Base-by-base conservation (phyloP, 53 echinoderm and acorn worm genomes). In the Echinarachnius parma region DNA sequence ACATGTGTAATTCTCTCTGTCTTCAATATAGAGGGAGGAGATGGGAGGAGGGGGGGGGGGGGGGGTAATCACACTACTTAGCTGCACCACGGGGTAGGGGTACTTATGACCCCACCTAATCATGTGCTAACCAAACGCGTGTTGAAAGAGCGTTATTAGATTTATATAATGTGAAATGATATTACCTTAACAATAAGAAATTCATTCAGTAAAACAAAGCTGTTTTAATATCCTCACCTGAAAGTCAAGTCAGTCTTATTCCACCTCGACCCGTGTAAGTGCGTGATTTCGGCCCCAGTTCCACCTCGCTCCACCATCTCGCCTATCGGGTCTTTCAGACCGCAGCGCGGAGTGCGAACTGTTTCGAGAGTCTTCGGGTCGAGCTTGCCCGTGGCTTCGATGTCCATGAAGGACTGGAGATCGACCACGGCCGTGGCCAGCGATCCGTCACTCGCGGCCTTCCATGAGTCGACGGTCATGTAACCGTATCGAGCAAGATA, bases 331-430 rank as follows among this genome's bases (percentile, higher is more conserved):
- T 88, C 90, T 25, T 66, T 68, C 29, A 89, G 62, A 14, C 89
- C 89, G 29, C 90, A 90, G 19, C 90, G 59, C 2, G 90, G 90
- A 57, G 61, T 86, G 10, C 79, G 54, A 60, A 90, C 82, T 68
- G 77, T 76, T 37, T 62, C 69, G 61, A 82, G 44, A 13, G 90
- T 90, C 61, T 79, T 70, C 28, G 46, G 59, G 59, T 90, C 86
- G 47, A 90, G 50, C 48, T 79, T 55, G 11, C 90, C 90, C 48
- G 78, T 76, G 42, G 25, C 55, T 0, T 83, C 90, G 10, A 84
- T 50, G 2, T 77, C 81, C 80, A 84, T 84, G 72, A 84, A 84
- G 48, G 62, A 62, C 59, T 89, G 89, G 42, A 84, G 77, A 39
- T 81, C 80, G 28, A 13, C 36, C 46, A 84, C 66, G 58, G 70